Conservation (phyloP, 37 sponge, comb jelly and placozoan genomes). For the Haliclona indistincta region DNA sequence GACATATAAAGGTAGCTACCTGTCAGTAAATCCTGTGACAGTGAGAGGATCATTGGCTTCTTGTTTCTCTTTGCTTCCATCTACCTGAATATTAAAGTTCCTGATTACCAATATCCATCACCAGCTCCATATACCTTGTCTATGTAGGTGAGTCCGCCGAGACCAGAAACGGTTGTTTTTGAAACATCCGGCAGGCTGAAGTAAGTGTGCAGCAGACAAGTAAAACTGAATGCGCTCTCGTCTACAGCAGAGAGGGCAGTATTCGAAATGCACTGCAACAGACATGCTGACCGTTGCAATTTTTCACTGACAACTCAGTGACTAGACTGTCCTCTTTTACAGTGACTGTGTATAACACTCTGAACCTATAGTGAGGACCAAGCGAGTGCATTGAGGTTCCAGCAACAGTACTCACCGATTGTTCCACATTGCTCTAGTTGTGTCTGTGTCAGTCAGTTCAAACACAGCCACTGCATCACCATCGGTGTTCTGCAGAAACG, state of each 20-base stretch:
- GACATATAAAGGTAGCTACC: constrained; percentile 32
- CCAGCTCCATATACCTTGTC: constrained; percentile 69
- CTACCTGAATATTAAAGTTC: constrained; percentile 15
- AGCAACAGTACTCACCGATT: constrained; percentile 40
- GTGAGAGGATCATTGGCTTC: constrained; percentile 59
- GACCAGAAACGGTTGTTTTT: constrained; percentile 80
- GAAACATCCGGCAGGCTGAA: constrained; percentile 73
- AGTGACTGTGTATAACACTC: constrained; percentile 55
- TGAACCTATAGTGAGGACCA: constrained; percentile 34
- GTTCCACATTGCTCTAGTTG: constrained; percentile 76
- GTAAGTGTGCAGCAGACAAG: constrained; percentile 89
- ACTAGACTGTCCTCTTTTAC: constrained; percentile 28
- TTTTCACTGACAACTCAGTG: constrained; percentile 35
- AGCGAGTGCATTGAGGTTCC: neutral
- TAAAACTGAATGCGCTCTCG: constrained; percentile 68
- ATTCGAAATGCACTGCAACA: neutral
- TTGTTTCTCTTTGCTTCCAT: constrained; percentile 33
- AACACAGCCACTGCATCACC: constrained; percentile 77
- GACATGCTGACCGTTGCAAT: constrained; percentile 51
- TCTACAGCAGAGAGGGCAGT: constrained; percentile 24
- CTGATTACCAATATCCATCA: neutral
- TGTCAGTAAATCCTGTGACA: constrained; percentile 64
- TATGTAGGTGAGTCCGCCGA: constrained; percentile 56
- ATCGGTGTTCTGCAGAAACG: constrained; percentile 29
- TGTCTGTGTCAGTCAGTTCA: constrained; percentile 65